Conservation (phyloP, 2,888 invertebrate species). For the Morpho achilles region DNA sequence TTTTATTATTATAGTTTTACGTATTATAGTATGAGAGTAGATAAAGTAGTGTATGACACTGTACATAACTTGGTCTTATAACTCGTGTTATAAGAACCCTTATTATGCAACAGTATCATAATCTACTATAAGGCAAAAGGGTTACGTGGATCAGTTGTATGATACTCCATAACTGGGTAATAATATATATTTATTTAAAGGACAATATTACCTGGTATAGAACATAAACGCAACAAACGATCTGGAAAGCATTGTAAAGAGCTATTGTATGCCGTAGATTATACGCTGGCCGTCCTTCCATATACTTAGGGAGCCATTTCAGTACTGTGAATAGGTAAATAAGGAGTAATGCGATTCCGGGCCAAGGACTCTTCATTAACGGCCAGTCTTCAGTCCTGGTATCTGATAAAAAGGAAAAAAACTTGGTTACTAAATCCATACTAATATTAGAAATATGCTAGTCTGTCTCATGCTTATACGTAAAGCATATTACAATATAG, state of each 20-base stretch:
- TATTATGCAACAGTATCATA: no score
- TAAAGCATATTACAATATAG: no score
- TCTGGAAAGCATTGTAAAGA: constrained; percentile 84
- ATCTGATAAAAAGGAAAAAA: constrained; percentile 56
- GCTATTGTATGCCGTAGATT: constrained; percentile 81
- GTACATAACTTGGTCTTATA: no score
- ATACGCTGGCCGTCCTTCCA: constrained; percentile 82
- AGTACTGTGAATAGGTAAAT: constrained; percentile 83
- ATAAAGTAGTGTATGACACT: no score
- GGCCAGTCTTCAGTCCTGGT: constrained; percentile 83
- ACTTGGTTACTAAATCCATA: background rate
- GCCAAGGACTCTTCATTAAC: constrained; percentile 84
- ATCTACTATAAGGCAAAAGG: no score
- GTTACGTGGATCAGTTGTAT: no score
- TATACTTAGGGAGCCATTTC: constrained; percentile 83
- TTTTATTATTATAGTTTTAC: no score
- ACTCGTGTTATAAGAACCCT: no score
- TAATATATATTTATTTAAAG: background rate
- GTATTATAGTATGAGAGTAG: no score
- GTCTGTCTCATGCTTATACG: background rate
- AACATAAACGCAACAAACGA: constrained; percentile 78
- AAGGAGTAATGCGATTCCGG: constrained; percentile 76
- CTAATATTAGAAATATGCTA: background rate
- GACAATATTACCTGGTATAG: constrained; percentile 75
- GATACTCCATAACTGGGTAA: no score